phyloP scores from a whole-genome alignment of 1,140 invertebrate genomes.

The Drosophila elegans region DNA sequence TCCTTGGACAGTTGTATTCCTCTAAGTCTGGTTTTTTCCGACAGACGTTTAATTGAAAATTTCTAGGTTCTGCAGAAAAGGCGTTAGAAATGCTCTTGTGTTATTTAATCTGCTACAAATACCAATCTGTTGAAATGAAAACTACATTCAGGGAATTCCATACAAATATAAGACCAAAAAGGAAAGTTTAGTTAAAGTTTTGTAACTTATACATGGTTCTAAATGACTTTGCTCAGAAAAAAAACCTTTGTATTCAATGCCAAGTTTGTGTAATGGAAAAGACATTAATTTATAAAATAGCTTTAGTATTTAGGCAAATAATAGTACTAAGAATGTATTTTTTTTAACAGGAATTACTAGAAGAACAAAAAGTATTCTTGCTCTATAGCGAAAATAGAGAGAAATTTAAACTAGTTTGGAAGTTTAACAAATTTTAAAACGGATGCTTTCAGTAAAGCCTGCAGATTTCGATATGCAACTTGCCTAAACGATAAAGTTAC shows the following conservation, averaged over 20 bases:
- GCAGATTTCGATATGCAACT: constrained; percentile 16
- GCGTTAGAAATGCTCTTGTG: background rate
- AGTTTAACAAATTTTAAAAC: background rate
- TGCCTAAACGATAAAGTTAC: constrained; percentile 31
- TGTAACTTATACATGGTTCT: too few species aligned
- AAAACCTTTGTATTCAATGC: too few species aligned
- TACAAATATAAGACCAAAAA: background rate
- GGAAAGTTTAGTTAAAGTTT: background rate
- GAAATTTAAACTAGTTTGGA: background rate
- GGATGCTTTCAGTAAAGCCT: background rate
- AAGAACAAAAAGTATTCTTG: too few species aligned
- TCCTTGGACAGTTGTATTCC: constrained; percentile 4
- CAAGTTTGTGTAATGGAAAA: too few species aligned
- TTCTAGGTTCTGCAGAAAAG: background rate
- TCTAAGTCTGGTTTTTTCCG: background rate
- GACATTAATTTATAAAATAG: too few species aligned
- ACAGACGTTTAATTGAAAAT: constrained; percentile 6
- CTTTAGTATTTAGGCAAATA: too few species aligned
- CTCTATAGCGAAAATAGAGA: too few species aligned
- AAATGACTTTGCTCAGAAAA: too few species aligned
- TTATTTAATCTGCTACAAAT: background rate
- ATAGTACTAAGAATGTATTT: too few species aligned
- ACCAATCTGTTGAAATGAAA: constrained; percentile 1
- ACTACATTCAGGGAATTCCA: background rate
- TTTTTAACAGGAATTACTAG: too few species aligned